Evolutionary conservation across 2,113 vertebrate genomes (phyloP).

Genomic region (Microcebus lehilahytsara): DNA sequence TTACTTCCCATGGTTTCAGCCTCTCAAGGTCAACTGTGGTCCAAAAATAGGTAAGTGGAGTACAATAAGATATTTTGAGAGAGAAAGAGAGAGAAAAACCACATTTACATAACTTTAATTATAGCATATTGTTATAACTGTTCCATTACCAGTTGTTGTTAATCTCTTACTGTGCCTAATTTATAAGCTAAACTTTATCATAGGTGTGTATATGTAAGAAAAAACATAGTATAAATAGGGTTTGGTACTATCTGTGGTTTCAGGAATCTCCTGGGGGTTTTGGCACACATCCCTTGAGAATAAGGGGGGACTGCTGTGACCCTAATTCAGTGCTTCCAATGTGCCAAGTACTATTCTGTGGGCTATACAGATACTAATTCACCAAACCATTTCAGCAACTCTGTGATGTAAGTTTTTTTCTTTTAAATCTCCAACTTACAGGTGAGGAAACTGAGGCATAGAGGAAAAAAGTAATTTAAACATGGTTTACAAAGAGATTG

Average conservation of each 20-base stretch:
- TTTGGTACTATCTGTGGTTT: neutral
- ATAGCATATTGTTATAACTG: neutral
- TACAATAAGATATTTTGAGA: neutral
- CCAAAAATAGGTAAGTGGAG: neutral
- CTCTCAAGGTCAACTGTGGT: neutral
- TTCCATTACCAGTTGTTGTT: neutral
- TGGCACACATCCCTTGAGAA: neutral
- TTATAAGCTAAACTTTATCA: neutral
- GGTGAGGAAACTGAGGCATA: constrained; percentile 8
- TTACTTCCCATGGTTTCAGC: neutral
- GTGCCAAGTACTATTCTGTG: neutral
- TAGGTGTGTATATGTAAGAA: neutral
- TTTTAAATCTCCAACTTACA: neutral
- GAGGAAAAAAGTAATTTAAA: neutral
- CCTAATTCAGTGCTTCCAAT: neutral
- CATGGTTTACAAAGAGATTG: neutral
- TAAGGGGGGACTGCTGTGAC: neutral
- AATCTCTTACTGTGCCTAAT: neutral
- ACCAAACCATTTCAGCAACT: neutral
- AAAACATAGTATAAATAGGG: neutral
- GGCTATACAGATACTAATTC: neutral
- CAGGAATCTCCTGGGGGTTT: neutral
- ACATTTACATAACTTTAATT: neutral
- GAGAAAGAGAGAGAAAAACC: neutral
- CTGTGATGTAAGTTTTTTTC: neutral